Percentiles rank a stretch among this genome's conserved stretches.
These are phyloP conservation scores for Agapostemon virescens DNA, from an alignment of 2,888 invertebrate species.

Conservation along the genomic window DNA sequence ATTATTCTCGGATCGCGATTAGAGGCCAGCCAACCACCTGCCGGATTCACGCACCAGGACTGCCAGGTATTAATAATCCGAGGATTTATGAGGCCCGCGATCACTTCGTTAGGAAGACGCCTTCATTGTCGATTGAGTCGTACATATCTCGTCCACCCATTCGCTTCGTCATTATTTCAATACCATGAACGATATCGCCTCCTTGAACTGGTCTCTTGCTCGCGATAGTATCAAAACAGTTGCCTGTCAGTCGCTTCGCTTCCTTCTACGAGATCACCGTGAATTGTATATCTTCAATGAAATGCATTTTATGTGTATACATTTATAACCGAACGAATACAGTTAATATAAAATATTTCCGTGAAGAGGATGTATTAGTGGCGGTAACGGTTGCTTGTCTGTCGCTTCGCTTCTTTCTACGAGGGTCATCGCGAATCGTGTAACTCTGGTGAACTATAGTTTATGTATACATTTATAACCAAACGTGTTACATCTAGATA, in stretches of 20 bases:
- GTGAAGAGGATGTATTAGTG: not conserved
- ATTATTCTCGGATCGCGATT: conserved; percentile 70
- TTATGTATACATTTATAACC: too few species aligned
- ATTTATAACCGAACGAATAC: not conserved
- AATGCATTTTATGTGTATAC: not conserved
- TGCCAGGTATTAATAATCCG: conserved; percentile 70
- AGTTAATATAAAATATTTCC: not conserved
- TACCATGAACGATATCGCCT: conserved; percentile 18
- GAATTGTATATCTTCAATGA: not conserved
- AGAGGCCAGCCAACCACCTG: conserved; percentile 68
- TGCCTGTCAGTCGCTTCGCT: not conserved
- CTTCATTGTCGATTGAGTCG: conserved; percentile 61
- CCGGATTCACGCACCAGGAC: conserved; percentile 68
- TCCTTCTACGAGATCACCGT: not conserved
- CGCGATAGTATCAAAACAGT: conserved; percentile 1
- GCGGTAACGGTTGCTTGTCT: too few species aligned
- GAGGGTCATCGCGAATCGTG: too few species aligned
- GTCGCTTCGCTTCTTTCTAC: too few species aligned
- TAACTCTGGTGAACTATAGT: too few species aligned
- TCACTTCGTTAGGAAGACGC: conserved; percentile 63
- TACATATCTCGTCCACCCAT: conserved; percentile 22
- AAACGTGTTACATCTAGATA: too few species aligned
- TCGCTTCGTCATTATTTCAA: conserved; percentile 39
- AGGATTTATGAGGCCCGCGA: conserved; percentile 65
- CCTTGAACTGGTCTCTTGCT: not conserved